These are phyloP conservation scores for Drosophila infuscata DNA, from an alignment of 2,888 invertebrate genomes.

Conservation along the genomic window DNA sequence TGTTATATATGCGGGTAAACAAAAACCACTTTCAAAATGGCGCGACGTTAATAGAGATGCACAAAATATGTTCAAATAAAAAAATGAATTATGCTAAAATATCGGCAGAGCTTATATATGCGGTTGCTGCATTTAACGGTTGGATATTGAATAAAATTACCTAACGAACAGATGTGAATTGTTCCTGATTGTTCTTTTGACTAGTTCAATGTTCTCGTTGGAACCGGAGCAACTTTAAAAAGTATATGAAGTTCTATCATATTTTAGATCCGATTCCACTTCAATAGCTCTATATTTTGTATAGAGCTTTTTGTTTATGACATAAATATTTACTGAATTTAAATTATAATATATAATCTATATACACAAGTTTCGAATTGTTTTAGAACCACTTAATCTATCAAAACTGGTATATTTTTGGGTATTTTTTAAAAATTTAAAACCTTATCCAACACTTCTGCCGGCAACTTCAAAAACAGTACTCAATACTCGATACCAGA, in stretches of 20 bases:
- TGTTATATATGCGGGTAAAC: too few species aligned
- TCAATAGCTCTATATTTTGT: neutral
- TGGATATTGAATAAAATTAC: constrained; percentile 10
- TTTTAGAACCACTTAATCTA: neutral
- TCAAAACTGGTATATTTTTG: neutral
- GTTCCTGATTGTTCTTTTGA: constrained; percentile 10
- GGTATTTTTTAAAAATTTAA: neutral
- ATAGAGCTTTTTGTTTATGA: neutral
- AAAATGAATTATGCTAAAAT: too few species aligned
- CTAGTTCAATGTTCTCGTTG: neutral
- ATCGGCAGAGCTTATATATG: neutral
- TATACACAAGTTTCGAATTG: too few species aligned
- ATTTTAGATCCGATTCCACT: neutral
- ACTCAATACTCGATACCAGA: constrained; percentile 38
- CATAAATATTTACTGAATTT: neutral
- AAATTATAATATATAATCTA: neutral
- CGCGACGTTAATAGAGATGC: too few species aligned
- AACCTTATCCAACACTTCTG: neutral
- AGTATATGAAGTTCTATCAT: neutral
- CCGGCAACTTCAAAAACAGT: constrained; percentile 6
- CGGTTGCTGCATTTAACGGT: constrained; percentile 52
- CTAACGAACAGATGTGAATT: constrained; percentile 6
- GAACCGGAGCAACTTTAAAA: neutral
- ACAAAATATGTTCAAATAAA: too few species aligned
- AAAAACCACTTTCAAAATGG: too few species aligned